A percentile compares a stretch with the other conserved stretches of the same genome.
phyloP scores from a whole-genome alignment of 2,888 invertebrate genomes.

The Rhogogaster chlorosoma region DNA sequence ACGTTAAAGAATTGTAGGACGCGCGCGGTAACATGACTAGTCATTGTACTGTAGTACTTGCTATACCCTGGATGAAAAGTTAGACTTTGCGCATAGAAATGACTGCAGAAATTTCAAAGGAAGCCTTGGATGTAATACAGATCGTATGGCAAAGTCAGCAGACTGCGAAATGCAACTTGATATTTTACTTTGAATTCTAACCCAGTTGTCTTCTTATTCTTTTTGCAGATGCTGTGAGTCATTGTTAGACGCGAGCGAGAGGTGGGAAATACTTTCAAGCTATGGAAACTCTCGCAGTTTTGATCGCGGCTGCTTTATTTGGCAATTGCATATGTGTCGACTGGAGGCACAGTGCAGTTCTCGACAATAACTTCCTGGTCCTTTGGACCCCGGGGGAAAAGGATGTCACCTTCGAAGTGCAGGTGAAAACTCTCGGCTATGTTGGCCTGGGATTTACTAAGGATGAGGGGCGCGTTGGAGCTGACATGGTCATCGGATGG shows the following conservation, averaged over 20 bases:
- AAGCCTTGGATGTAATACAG: not conserved
- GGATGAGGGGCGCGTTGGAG: conserved; percentile 88
- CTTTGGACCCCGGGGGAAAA: conserved; percentile 87
- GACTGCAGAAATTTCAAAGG: not conserved
- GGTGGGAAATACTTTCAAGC: conserved; percentile 26
- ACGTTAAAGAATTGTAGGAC: conserved; percentile 1
- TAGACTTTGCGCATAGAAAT: conserved; percentile 17
- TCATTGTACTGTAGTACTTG: not conserved
- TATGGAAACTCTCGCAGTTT: conserved; percentile 41
- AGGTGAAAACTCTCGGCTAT: conserved; percentile 91
- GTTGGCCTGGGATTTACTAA: conserved; percentile 93
- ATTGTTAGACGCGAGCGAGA: conserved; percentile 19
- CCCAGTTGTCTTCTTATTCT: conserved; percentile 35
- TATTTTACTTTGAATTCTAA: not conserved
- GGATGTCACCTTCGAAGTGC: conserved; percentile 91
- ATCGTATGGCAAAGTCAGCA: not conserved
- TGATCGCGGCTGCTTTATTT: conserved; percentile 33
- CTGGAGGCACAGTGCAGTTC: conserved; percentile 81
- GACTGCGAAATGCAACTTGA: conserved; percentile 33
- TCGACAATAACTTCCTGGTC: conserved; percentile 82
- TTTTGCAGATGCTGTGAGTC: conserved; percentile 62
- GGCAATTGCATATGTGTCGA: conserved; percentile 69
- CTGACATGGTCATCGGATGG: conserved; percentile 95
- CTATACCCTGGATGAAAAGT: conserved; percentile 20
- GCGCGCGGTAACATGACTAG: conserved; percentile 6